These are phyloP conservation scores for Trissolcus brochymenae DNA, from an alignment of 2,888 invertebrate species.

Conservation along the genomic window DNA sequence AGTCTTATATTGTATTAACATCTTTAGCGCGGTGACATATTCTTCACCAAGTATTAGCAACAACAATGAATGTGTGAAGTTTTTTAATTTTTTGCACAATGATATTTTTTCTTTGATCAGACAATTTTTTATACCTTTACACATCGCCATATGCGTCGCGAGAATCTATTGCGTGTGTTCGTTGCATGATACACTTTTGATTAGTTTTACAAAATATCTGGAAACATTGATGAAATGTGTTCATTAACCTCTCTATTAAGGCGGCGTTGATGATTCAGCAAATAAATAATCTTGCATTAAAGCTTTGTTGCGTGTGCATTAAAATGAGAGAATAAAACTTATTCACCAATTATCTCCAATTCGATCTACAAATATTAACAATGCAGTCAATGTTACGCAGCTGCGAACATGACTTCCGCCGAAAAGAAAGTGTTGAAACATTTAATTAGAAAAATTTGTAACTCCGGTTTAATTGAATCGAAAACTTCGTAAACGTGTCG, in stretches of 20 bases:
- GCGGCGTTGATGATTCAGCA: constrained; percentile 62
- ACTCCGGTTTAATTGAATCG: constrained; percentile 19
- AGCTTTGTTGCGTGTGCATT: constrained; percentile 16
- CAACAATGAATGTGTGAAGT: too few relatives aligned
- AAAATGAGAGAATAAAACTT: constrained; percentile 12
- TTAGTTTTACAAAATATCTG: constrained; percentile 71
- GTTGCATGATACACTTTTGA: constrained; percentile 70
- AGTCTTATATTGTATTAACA: too few relatives aligned
- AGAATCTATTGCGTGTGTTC: constrained; percentile 59
- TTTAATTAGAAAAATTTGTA: constrained; percentile 38
- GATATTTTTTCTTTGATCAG: too few relatives aligned
- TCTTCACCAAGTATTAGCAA: too few relatives aligned
- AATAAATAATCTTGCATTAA: constrained; percentile 64
- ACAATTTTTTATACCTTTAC: too few relatives aligned
- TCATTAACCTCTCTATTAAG: constrained; percentile 68
- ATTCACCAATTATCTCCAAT: constrained; percentile 7
- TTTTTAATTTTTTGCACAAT: too few relatives aligned
- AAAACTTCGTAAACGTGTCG: constrained; percentile 21
- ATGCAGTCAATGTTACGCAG: constrained; percentile 14
- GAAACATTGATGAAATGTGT: constrained; percentile 70
- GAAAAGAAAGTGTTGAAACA: constrained; percentile 9
- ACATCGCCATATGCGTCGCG: background rate
- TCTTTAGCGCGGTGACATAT: too few relatives aligned
- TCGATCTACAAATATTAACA: constrained; percentile 19
- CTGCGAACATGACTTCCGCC: background rate